Evolutionary conservation across 2,888 invertebrate species (phyloP), one percentile per base, ranked within the genome.

Genomic region (Trisateles emortualis): DNA sequence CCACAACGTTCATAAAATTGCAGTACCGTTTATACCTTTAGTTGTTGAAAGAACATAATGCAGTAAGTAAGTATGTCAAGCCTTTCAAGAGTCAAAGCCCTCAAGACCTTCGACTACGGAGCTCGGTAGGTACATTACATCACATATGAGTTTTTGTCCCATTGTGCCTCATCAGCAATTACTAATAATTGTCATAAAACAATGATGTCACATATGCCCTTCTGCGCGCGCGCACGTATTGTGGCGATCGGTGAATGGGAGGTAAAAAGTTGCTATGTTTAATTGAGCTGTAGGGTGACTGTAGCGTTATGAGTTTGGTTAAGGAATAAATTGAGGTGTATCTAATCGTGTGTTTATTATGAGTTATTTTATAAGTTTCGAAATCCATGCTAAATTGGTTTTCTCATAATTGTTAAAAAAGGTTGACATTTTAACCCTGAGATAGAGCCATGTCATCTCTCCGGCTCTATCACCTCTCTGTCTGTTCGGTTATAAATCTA

Each of bases 171-270:
- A 44, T 52, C 44, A 29, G 41, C 52, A 52, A 55, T 66, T 43
- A 49, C 11, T 38, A 2, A 16, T 45, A 55, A 52, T 69, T 52
- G 30, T 35, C 46, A 42, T 45, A 40, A 32, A 24, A 60, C 55
- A 71, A 71, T 67, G 64, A 64, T 60, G 64, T 57, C 56, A 70
- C 45, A 51, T 55, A 43, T 42, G 53, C 45, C 32, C 56, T 60
- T 68, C 56, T 68, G 58, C 35, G 52, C 36, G n/a, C 5, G 54
- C 47, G 58, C 50, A 39, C 44, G 52, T 53, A 54, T 63, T 66
- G 44, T 41, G 41, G 35, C 26, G 14, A 54, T 48, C 44, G 29
- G 33, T 65, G 65, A 70, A 70, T 72, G 42, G 62, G 0, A n/a
- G 26, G 44, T 26, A 72, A 60, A 64, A 68, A 60, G 33, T 32